Evolutionary conservation across 2,797 vertebrate genomes (phyloP).

Genomic region (Periparus ater): DNA sequence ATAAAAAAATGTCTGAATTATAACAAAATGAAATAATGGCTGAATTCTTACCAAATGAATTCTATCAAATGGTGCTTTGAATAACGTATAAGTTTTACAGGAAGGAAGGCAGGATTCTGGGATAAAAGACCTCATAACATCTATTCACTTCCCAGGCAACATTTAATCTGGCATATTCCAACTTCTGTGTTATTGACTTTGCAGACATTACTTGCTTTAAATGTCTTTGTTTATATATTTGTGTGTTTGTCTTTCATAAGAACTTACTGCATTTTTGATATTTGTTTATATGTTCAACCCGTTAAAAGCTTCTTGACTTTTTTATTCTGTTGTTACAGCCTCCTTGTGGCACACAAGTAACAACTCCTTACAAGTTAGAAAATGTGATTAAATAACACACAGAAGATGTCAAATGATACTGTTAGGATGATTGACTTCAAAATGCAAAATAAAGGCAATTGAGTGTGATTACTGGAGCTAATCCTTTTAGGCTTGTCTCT

Average conservation of each 20-base stretch:
- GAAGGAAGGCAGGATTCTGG: neutral
- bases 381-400: constrained; percentile 54
- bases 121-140: neutral
- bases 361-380: constrained; percentile 30
- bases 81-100: neutral
- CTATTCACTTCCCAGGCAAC: constrained; percentile 27
- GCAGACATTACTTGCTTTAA: constrained; percentile 9
- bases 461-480: constrained; percentile 61
- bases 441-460: constrained; percentile 70
- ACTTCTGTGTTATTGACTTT: neutral
- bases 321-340: constrained; percentile 19
- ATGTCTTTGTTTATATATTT: neutral
- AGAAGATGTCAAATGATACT: constrained; percentile 64
- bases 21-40: neutral
- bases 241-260: neutral
- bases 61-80: neutral
- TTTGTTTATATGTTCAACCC: neutral
- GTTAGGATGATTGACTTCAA: constrained; percentile 61
- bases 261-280: neutral
- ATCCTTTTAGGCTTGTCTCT: constrained; percentile 67
- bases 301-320: constrained; percentile 28
- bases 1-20: neutral
- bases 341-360: constrained; percentile 27
- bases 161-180: constrained; percentile 44
- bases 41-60: neutral